Conservation (phyloP, 2,888 invertebrate genomes). For the Drosophila prolongata region DNA sequence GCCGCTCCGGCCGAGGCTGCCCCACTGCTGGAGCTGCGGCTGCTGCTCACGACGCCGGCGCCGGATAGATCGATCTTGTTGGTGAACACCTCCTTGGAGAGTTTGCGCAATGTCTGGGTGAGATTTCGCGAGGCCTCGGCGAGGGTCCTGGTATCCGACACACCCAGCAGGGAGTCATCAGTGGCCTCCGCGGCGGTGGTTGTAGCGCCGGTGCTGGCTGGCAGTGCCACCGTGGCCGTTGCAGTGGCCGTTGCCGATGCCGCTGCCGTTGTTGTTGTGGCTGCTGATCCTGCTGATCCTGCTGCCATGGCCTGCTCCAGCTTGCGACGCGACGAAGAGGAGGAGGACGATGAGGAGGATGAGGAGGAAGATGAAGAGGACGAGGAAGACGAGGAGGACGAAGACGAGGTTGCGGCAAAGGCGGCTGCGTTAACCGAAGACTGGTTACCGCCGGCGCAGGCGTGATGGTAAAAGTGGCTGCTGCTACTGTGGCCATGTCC, state of each 20-base stretch:
- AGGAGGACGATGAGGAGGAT: not conserved
- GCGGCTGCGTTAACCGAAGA: constrained; percentile 8
- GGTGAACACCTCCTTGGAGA: constrained; percentile 95
- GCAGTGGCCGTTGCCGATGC: not conserved
- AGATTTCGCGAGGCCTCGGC: constrained; percentile 96
- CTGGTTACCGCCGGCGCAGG: constrained; percentile 17
- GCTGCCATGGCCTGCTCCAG: constrained; percentile 32
- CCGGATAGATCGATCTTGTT: constrained; percentile 85
- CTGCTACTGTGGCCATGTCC: constrained; percentile 33
- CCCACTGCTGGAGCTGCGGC: constrained; percentile 30
- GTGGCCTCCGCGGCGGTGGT: constrained; percentile 47
- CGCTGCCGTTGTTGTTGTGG: constrained; percentile 17
- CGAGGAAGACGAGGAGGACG: constrained; percentile 2
- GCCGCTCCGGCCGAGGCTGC: constrained; percentile 8
- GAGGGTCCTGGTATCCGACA: constrained; percentile 89
- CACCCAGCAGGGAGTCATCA: constrained; percentile 77
- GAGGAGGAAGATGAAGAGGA: constrained; percentile 1
- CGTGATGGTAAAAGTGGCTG: constrained; percentile 25
- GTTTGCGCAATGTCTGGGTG: constrained; percentile 94
- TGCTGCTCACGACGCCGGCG: constrained; percentile 30
- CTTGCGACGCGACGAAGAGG: constrained; percentile 31
- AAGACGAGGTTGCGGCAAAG: constrained; percentile 1
- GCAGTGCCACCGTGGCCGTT: constrained; percentile 26
- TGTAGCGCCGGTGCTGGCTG: not conserved
- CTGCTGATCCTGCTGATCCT: constrained; percentile 8